Evolutionary conservation across 1,140 invertebrate genomes (phyloP), one percentile per base, ranked within the genome.

Genomic region (Ctenoplectra terminalis): DNA sequence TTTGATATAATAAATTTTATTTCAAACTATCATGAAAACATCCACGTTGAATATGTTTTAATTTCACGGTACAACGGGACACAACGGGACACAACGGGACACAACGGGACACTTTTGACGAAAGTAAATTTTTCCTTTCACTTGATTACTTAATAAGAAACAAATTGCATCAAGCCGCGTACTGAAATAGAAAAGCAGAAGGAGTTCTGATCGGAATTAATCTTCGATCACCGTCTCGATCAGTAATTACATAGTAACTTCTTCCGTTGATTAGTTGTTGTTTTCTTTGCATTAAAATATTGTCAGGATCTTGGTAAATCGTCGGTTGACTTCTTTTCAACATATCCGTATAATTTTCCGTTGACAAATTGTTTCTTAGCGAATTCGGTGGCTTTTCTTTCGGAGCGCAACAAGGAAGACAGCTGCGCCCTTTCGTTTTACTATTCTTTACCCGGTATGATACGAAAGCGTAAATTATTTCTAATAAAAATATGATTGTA

Each of bases 111-210:
- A n/a, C n/a, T n/a, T n/a, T n/a, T n/a, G n/a, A n/a, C n/a, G n/a
- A n/a, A n/a, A n/a, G n/a, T n/a, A n/a, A n/a, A n/a, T n/a, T n/a
- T n/a, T n/a, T n/a, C n/a, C n/a, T n/a, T n/a, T n/a, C n/a, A n/a
- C n/a, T n/a, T n/a, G n/a, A n/a, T n/a, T n/a, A n/a, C n/a, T n/a
- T n/a, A n/a, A n/a, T n/a, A n/a, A n/a, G n/a, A n/a, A n/a, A n/a
- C n/a, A n/a, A n/a, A n/a, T n/a, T n/a, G n/a, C n/a, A 8, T 71
- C 63, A 87, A 46, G 56, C 67, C 13, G 74, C 43, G 40, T 95
- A 96, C 82, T 96, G 95, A 93, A 97, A 97, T 1, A 97, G 90
- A 61, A 96, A 95, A 31, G 96, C 96, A 7, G 97, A 97, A 0
- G 96, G 96, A 9, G 95, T 95, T 85, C 96, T 92, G 0, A 96